phyloP scores from a whole-genome alignment of 2,797 vertebrate species.

The Xiphorhynchus erythropygius region DNA sequence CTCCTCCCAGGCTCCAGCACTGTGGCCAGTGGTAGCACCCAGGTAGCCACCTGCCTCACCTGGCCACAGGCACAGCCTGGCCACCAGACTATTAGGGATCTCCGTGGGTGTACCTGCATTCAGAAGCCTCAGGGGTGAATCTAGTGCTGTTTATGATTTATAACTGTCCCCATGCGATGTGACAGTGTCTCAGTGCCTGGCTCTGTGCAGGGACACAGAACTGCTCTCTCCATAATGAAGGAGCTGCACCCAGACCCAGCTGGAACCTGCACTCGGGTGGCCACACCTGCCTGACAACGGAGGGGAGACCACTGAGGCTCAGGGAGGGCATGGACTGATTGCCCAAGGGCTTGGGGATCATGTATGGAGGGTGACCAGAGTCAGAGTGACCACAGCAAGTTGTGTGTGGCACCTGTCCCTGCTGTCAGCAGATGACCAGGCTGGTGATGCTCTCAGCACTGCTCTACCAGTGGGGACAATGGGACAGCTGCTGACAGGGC shows the following conservation, averaged over 20 bases:
- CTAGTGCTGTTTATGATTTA: not conserved
- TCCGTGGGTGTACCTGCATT: not conserved
- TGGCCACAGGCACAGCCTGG: not conserved
- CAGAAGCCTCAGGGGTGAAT: not conserved
- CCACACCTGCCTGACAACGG: accelerated
- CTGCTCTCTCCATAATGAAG: not conserved
- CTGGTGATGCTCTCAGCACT: not conserved
- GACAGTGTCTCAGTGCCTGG: accelerated
- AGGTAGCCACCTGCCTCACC: not conserved
- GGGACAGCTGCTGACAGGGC: not conserved
- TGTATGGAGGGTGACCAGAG: not conserved
- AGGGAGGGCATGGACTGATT: not conserved
- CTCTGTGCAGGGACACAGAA: not conserved
- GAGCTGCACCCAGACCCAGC: not conserved
- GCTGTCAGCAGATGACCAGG: not conserved
- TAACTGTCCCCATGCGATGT: not conserved
- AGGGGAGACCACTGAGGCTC: not conserved
- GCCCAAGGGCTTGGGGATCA: not conserved
- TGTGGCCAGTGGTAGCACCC: not conserved
- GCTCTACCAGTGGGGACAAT: not conserved
- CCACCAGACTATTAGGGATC: not conserved
- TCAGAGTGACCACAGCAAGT: not conserved
- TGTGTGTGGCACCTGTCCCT: not conserved
- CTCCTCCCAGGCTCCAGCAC: not conserved
- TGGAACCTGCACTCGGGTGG: not conserved